Evolutionary conservation across 2,797 vertebrate species (phyloP).

Genomic region (Falco cherrug): DNA sequence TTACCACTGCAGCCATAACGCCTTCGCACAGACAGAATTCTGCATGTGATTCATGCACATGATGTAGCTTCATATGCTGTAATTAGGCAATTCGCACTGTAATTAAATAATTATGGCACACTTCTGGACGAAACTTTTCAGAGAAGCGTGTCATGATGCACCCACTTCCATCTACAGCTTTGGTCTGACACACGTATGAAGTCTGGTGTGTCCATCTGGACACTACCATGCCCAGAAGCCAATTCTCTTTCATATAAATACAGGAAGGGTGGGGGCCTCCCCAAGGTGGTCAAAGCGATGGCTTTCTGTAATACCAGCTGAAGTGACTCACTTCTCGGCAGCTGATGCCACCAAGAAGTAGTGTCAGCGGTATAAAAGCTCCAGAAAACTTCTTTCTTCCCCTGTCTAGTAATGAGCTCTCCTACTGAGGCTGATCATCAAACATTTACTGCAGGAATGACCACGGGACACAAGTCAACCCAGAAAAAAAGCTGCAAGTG

Average conservation of each 20-base stretch:
- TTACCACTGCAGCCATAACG: background rate
- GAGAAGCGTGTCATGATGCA: background rate
- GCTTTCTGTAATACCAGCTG: background rate
- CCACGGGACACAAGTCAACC: background rate
- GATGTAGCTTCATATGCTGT: background rate
- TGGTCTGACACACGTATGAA: background rate
- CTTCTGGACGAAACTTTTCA: background rate
- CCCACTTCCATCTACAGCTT: background rate
- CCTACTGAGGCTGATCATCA: background rate
- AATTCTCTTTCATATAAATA: background rate
- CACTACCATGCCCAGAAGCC: background rate
- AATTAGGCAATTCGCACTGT: background rate
- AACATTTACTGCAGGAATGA: background rate
- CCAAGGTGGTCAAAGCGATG: background rate
- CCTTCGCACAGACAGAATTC: background rate
- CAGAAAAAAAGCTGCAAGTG: background rate
- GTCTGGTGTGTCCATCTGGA: background rate
- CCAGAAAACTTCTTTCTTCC: background rate
- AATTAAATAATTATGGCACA: background rate
- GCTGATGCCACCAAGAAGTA: background rate
- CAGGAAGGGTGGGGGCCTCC: background rate
- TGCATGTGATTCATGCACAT: rapidly evolving
- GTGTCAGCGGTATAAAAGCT: background rate
- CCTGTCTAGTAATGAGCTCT: background rate
- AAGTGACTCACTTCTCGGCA: background rate